A percentile compares a stretch with the other conserved stretches of the same genome.
Evolutionary conservation across 2,888 invertebrate species (phyloP).

Genomic region (Nysson spinosus): DNA sequence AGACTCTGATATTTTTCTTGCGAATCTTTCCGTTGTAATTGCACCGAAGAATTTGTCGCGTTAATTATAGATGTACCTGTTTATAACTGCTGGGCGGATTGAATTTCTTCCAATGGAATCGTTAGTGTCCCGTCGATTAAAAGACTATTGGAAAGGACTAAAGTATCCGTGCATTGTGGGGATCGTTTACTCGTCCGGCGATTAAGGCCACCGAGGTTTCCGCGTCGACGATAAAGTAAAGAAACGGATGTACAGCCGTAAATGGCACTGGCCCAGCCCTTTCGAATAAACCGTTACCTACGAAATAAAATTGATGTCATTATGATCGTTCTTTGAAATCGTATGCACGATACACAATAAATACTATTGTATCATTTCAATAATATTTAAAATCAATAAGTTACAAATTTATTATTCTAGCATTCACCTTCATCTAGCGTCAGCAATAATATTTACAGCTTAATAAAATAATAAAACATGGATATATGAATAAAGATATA

Average conservation of each 20-base stretch:
- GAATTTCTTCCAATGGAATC: slow-evolving; percentile 1
- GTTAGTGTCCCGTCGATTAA: background rate
- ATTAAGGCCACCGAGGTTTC: slow-evolving; percentile 88
- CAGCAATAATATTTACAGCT: background rate
- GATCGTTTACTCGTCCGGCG: slow-evolving; percentile 90
- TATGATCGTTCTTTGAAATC: background rate
- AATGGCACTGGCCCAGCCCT: slow-evolving; percentile 82
- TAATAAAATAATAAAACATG: background rate
- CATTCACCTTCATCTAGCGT: too few species aligned
- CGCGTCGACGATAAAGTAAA: slow-evolving; percentile 91
- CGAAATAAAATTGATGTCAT: slow-evolving; percentile 44
- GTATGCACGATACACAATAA: background rate
- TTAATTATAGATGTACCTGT: too few species aligned
- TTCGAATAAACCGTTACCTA: slow-evolving; percentile 75
- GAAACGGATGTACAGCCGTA: slow-evolving; percentile 89
- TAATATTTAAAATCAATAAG: too few species aligned
- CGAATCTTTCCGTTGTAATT: too few species aligned
- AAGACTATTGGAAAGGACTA: too few species aligned
- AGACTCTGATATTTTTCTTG: too few species aligned
- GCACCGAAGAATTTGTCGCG: too few species aligned
- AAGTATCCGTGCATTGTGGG: slow-evolving; percentile 88
- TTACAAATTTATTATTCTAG: too few species aligned
- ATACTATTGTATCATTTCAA: too few species aligned
- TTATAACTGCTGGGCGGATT: slow-evolving; percentile 54
- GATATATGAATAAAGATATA: background rate